These are phyloP conservation scores for Hyphantria cunea DNA, from an alignment of 1,140 invertebrate genomes.

Conservation along the genomic window DNA sequence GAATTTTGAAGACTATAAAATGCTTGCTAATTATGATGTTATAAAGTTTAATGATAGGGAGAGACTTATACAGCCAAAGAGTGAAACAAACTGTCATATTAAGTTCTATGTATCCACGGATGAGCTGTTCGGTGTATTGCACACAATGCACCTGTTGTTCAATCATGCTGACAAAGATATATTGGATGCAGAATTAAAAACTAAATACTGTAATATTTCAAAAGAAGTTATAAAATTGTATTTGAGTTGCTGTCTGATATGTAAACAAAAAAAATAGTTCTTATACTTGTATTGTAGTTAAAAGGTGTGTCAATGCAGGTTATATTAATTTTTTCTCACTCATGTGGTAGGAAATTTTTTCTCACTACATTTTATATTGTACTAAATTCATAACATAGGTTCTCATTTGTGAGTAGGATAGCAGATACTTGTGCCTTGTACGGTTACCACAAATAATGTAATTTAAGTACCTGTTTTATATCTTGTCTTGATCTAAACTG, in stretches of 20 bases:
- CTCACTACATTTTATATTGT: too few relatives aligned
- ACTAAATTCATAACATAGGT: too few relatives aligned
- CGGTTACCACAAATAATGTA: too few relatives aligned
- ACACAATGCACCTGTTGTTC: slow-evolving; percentile 65
- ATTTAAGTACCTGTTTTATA: too few relatives aligned
- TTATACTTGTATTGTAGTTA: too few relatives aligned
- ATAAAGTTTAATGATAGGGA: slow-evolving; percentile 48
- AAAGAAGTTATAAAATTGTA: slow-evolving; percentile 66
- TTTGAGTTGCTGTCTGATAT: slow-evolving; percentile 52
- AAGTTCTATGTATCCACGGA: slow-evolving; percentile 61
- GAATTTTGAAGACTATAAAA: slow-evolving; percentile 57
- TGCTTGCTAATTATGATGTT: slow-evolving; percentile 62
- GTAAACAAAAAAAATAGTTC: slow-evolving; percentile 34
- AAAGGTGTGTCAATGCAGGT: too few relatives aligned
- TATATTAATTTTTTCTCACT: too few relatives aligned
- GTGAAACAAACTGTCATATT: slow-evolving; percentile 36
- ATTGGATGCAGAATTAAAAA: slow-evolving; percentile 57
- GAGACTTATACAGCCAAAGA: slow-evolving; percentile 51
- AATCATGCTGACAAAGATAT: slow-evolving; percentile 53
- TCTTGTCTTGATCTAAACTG: too few relatives aligned
- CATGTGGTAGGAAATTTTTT: too few relatives aligned
- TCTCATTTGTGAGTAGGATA: too few relatives aligned
- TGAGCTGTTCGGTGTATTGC: slow-evolving; percentile 59
- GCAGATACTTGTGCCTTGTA: too few relatives aligned
- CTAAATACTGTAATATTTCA: slow-evolving; percentile 68